phyloP scores from a whole-genome alignment of 2,113 vertebrate genomes.

The Myiagra hebetior region DNA sequence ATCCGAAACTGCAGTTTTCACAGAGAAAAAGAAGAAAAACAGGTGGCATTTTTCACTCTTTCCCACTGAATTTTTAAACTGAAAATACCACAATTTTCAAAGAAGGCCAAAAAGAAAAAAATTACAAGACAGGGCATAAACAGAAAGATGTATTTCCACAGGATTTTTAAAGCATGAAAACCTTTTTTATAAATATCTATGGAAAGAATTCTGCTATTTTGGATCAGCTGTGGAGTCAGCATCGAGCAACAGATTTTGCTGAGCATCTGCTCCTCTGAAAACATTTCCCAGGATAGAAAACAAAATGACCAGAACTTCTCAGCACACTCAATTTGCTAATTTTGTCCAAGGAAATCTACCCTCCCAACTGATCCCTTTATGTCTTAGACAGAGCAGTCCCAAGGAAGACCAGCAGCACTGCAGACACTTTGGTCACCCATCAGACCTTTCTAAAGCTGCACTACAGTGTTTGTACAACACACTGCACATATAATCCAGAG shows the following conservation, averaged over 20 bases:
- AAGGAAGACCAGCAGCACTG: background rate
- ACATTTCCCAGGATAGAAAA: background rate
- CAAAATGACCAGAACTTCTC: background rate
- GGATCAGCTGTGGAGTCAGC: constrained; percentile 15
- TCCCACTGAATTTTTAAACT: background rate
- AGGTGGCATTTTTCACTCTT: background rate
- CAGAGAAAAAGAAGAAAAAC: background rate
- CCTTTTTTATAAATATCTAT: background rate
- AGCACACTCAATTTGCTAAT: background rate
- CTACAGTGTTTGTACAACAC: too few species aligned
- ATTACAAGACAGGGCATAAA: background rate
- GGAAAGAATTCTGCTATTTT: background rate
- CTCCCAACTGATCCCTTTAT: background rate
- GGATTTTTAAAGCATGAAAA: background rate
- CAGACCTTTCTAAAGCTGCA: background rate
- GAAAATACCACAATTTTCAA: background rate
- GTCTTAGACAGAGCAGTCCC: background rate
- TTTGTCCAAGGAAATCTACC: background rate
- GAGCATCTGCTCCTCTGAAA: background rate
- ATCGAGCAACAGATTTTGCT: background rate
- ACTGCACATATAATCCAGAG: background rate
- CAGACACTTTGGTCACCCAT: background rate
- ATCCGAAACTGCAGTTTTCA: background rate
- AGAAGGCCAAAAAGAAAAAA: background rate
- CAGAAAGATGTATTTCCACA: background rate